A percentile compares a stretch with the other conserved stretches of the same genome.
Conservation (phyloP, 2,888 invertebrate species). For the Mellilla xanthometata region DNA sequence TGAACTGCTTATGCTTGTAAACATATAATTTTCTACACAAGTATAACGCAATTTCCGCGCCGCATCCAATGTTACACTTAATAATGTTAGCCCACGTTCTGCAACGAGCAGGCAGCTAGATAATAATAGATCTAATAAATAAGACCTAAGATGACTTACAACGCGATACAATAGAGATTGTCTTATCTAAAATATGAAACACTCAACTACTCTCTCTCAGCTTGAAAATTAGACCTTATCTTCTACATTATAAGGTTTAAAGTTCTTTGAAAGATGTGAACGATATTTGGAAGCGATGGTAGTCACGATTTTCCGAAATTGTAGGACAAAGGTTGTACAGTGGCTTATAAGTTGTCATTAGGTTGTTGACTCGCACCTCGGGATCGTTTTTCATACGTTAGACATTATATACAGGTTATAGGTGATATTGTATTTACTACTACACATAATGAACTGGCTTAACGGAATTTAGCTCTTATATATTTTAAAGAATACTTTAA, state of each 20-base stretch:
- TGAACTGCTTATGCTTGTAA: too few species aligned
- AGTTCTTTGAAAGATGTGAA: not conserved
- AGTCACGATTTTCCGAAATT: conserved; percentile 25
- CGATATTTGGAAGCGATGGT: conserved; percentile 26
- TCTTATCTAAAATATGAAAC: conserved; percentile 31
- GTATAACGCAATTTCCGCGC: not conserved
- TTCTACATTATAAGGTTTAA: not conserved
- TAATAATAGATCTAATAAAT: conserved; percentile 41
- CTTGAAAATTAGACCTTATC: conserved; percentile 5
- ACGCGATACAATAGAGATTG: conserved; percentile 38
- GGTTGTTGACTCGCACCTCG: conserved; percentile 17
- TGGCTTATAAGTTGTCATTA: conserved; percentile 22
- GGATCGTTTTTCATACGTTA: conserved; percentile 8
- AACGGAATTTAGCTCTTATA: too few species aligned
- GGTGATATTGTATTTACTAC: not conserved
- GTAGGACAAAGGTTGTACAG: conserved; percentile 20
- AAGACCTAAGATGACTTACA: conserved; percentile 41
- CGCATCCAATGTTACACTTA: conserved; percentile 13
- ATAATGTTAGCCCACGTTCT: conserved; percentile 13
- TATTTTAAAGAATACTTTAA: too few species aligned
- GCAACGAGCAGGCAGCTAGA: conserved; percentile 17
- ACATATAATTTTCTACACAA: too few species aligned
- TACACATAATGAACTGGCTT: too few species aligned
- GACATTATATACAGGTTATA: not conserved
- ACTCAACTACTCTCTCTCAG: conserved; percentile 5